phyloP scores from a whole-genome alignment of 2,113 vertebrate genomes.

The Nannospalax galili region DNA sequence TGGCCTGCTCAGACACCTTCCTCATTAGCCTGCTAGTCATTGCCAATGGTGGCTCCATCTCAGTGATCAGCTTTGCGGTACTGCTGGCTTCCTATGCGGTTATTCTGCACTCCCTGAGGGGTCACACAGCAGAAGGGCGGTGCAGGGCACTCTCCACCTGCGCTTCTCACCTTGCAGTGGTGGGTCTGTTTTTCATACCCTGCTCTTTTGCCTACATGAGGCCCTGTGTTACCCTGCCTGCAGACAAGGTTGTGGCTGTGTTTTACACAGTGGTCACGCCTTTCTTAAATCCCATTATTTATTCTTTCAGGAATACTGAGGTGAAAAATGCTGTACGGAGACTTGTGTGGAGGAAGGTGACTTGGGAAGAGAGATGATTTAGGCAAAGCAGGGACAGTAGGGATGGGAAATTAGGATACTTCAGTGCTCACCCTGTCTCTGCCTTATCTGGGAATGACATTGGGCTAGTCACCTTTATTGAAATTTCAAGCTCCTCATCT shows the following conservation, averaged over 20 bases:
- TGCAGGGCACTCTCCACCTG: conserved; percentile 76
- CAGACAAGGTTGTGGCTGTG: conserved; percentile 61
- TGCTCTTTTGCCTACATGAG: conserved; percentile 71
- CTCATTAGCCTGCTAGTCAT: not conserved
- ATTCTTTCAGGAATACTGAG: conserved; percentile 70
- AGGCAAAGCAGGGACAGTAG: not conserved
- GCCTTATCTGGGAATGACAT: not conserved
- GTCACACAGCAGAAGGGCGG: fast-evolving
- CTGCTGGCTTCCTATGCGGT: conserved; percentile 48
- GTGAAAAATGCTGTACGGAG: conserved; percentile 49
- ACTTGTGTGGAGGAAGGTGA: not conserved
- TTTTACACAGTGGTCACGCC: conserved; percentile 66
- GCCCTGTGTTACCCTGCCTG: conserved; percentile 56
- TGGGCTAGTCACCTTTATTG: not conserved
- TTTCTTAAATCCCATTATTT: conserved; percentile 69
- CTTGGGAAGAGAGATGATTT: not conserved
- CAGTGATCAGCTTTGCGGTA: conserved; percentile 65
- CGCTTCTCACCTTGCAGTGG: conserved; percentile 9
- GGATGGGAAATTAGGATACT: not conserved
- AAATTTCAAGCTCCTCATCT: not conserved
- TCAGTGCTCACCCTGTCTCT: not conserved
- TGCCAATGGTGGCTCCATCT: conserved; percentile 64
- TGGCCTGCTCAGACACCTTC: conserved; percentile 68
- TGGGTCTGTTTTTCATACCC: conserved; percentile 67
- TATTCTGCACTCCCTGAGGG: conserved; percentile 75